Percentiles rank a stretch among this genome's conserved stretches.
These are phyloP conservation scores for Lasioglossum zephyrum DNA, from an alignment of 2,888 invertebrate genomes.

Conservation along the genomic window DNA sequence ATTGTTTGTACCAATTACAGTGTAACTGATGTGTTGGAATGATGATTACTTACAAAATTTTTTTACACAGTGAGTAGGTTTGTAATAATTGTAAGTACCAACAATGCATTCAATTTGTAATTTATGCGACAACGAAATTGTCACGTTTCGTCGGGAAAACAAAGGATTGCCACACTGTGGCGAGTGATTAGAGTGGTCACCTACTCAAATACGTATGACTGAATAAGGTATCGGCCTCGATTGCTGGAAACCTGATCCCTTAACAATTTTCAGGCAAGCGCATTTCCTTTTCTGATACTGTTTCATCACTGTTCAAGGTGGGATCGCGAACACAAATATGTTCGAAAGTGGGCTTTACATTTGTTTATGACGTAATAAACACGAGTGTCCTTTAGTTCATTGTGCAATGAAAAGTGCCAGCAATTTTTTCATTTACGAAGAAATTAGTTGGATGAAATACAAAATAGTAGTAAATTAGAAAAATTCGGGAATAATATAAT, in stretches of 20 bases:
- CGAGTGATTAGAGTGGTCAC: conserved; percentile 12
- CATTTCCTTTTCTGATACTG: background rate
- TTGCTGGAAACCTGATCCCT: conserved; percentile 18
- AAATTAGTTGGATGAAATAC: too few species aligned
- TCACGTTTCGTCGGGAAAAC: background rate
- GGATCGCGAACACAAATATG: background rate
- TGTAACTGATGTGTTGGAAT: background rate
- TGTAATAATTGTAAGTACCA: background rate
- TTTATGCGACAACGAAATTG: conserved; percentile 9
- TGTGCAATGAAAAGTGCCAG: background rate
- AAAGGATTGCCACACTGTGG: conserved; percentile 14
- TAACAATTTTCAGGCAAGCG: background rate
- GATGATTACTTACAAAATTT: background rate
- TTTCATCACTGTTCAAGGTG: background rate
- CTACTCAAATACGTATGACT: conserved; percentile 14
- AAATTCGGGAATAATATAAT: too few species aligned
- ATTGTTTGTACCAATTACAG: too few species aligned
- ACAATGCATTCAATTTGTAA: background rate
- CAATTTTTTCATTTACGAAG: background rate
- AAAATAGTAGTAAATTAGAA: too few species aligned
- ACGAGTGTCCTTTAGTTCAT: background rate
- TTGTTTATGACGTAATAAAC: background rate
- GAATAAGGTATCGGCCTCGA: conserved; percentile 7
- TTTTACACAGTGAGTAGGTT: background rate
- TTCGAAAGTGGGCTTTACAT: background rate